Conservation (phyloP, 2,113 vertebrate species). For the Corythaixoides concolor region DNA sequence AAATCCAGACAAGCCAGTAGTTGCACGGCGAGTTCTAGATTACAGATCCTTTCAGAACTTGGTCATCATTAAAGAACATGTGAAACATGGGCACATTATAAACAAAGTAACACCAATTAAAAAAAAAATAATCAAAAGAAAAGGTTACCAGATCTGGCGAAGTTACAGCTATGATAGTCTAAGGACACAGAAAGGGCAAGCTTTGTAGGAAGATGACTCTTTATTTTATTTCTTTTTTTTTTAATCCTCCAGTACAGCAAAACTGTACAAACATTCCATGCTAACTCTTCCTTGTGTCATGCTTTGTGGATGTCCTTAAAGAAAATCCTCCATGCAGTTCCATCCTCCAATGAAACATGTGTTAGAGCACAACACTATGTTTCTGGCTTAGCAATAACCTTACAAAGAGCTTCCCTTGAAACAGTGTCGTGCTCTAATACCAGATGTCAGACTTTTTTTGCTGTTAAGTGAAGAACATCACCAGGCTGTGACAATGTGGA, state of each 20-base stretch:
- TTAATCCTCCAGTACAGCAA: not conserved
- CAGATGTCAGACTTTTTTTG: not conserved
- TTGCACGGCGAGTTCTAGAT: not conserved
- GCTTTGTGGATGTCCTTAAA: not conserved
- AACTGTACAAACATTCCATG: not conserved
- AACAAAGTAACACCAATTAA: not conserved
- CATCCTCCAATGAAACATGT: not conserved
- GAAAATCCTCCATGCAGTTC: not conserved
- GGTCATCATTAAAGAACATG: not conserved
- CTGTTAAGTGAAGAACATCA: not conserved
- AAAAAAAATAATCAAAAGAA: not conserved
- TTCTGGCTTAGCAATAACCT: not conserved
- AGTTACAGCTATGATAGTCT: not conserved
- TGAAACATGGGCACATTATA: not conserved
- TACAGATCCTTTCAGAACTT: not conserved
- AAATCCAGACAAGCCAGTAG: not conserved
- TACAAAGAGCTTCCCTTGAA: not conserved
- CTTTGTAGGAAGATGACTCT: not conserved
- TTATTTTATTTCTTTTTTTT: not conserved
- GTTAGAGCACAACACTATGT: not conserved
- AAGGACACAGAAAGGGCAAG: not conserved
- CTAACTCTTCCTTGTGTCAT: not conserved
- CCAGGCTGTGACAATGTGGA: not conserved
- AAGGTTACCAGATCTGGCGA: not conserved
- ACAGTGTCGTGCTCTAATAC: rapidly evolving